A percentile compares a stretch with the other conserved stretches of the same genome.
phyloP scores from a whole-genome alignment of 2,888 invertebrate genomes.

The Crossocerus cetratus region DNA sequence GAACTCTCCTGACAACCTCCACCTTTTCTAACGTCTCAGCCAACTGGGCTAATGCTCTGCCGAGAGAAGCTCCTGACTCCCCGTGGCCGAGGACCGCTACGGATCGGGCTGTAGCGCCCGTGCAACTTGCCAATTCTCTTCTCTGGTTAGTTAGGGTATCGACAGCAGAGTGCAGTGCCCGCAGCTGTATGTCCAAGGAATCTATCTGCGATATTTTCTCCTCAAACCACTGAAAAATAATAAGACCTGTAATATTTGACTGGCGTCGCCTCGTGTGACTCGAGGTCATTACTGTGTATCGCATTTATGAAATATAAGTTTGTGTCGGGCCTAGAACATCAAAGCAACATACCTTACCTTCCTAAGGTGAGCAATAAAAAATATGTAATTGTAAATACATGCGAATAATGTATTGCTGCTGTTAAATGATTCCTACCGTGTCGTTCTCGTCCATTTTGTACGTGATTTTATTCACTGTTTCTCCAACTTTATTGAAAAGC shows the following conservation, averaged over 20 bases:
- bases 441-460: constrained; percentile 99
- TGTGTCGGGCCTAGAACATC: constrained; percentile 7
- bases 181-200: constrained; percentile 91
- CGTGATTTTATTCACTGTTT: constrained; percentile 98
- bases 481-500: constrained; percentile 96
- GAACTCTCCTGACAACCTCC: constrained; percentile 91
- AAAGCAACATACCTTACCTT: constrained; percentile 62
- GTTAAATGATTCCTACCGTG: constrained; percentile 82
- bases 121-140: constrained; percentile 87
- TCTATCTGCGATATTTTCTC: constrained; percentile 96
- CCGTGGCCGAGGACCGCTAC: constrained; percentile 93
- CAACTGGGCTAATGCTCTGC: constrained; percentile 92
- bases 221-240: constrained; percentile 93
- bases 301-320: background rate
- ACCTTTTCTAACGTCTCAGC: constrained; percentile 87
- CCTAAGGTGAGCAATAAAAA: constrained; percentile 68
- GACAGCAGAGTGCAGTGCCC: constrained; percentile 90
- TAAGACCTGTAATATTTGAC: constrained; percentile 10
- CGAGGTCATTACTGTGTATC: background rate
- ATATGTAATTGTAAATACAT: constrained; percentile 54
- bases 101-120: constrained; percentile 91
- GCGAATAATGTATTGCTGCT: constrained; percentile 35
- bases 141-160: constrained; percentile 92
- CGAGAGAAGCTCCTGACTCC: constrained; percentile 94
- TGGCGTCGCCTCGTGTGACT: background rate